Evolutionary conservation across 2,888 invertebrate species (phyloP), one percentile per base, ranked within the genome.

Genomic region (Cordilura impudica): DNA sequence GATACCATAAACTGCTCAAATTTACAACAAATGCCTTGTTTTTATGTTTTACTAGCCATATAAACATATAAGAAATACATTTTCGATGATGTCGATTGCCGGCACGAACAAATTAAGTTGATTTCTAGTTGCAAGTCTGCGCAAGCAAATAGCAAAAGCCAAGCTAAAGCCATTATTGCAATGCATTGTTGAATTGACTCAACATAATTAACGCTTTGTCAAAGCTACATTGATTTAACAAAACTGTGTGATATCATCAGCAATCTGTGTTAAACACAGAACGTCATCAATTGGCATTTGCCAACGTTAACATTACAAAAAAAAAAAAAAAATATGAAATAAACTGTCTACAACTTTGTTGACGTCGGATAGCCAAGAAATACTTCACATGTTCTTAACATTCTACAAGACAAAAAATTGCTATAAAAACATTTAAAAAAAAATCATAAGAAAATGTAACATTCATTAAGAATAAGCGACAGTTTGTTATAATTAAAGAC

Each of bases 171-270:
- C 23, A 31, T 29, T 16, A 45, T 39, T 39, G 12, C 35, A 35
- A 19, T n/a, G 47, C 14, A 54, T 23, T 49, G 29, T 26, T 29
- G 47, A 29, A 63, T 60, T 60, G 53, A 85, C 83, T 79, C 85
- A 83, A 84, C 83, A 84, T 87, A 86, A 86, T 86, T 86, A 86
- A 86, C 83, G 83, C 85, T 80, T 47, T 67, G 60, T 29, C 58
- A 51, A 49, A 60, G 58, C 65, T 19, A 54, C 47, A 61, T 54
- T 61, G 60, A 74, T 26, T 67, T 45, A 61, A 54, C 67, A 74
- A 47, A 58, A 14, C 10, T 51, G 21, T 49, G 26, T 53, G 43
- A 58, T 53, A 58, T 56, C 14, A 39, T 63, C 69, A 75, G 49
- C 31, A 39, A n/a, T 63, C 43, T n/a, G n/a, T n/a, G 21, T 56